Percentiles rank a stretch among this genome's conserved stretches.
These are phyloP conservation scores for Taurulus bubalis DNA, from an alignment of 2,113 vertebrate species.

Conservation along the genomic window DNA sequence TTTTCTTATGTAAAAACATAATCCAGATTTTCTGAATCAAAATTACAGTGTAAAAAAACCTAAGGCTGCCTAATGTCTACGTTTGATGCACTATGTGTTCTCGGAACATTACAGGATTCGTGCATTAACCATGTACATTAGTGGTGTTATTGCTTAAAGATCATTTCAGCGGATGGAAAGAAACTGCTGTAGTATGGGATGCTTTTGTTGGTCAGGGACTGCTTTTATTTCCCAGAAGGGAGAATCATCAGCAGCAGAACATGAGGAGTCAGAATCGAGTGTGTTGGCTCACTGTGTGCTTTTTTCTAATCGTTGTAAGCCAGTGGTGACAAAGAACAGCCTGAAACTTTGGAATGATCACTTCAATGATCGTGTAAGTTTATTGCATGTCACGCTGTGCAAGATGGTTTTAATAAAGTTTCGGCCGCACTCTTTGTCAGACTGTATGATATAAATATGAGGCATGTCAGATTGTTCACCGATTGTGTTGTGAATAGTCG, in stretches of 20 bases:
- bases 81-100: neutral
- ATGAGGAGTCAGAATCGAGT: neutral
- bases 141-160: neutral
- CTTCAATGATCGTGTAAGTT: neutral
- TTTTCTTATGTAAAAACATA: neutral
- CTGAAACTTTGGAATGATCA: neutral
- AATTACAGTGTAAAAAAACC: neutral
- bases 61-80: neutral
- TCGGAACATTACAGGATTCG: neutral
- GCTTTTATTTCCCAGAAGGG: conserved; percentile 4
- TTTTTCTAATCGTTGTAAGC: neutral
- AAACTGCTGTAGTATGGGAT: neutral
- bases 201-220: neutral
- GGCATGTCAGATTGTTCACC: neutral
- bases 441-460: neutral
- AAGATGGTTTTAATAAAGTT: neutral
- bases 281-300: neutral
- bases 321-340: neutral
- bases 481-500: neutral
- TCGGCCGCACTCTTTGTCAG: neutral
- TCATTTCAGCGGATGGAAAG: neutral
- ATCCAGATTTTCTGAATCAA: neutral
- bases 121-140: neutral
- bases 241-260: neutral
- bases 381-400: neutral